Evolutionary conservation across 1,140 invertebrate genomes (phyloP).

Genomic region (Sinella curviseta): DNA sequence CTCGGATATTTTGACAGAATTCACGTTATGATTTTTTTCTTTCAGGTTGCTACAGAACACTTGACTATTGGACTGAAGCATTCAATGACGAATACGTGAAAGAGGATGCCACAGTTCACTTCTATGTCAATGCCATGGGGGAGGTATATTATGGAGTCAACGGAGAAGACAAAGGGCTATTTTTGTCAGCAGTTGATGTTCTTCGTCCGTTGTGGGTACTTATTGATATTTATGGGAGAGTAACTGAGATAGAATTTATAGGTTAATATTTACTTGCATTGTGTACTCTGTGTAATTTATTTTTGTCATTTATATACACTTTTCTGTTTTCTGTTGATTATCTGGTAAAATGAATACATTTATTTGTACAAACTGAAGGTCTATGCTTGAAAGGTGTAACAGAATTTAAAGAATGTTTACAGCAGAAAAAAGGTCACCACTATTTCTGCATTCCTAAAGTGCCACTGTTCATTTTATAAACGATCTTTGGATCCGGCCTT

Average conservation of each 20-base stretch:
- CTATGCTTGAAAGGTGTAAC: too few species aligned
- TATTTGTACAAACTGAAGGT: too few species aligned
- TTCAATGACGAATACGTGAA: constrained; percentile 83
- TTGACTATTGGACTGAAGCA: constrained; percentile 96
- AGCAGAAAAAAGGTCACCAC: too few species aligned
- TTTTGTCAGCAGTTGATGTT: constrained; percentile 87
- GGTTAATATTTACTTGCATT: constrained; percentile 48
- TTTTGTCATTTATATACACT: too few species aligned
- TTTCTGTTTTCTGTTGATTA: too few species aligned
- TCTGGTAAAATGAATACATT: too few species aligned
- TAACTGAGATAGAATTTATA: constrained; percentile 87
- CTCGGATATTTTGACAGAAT: background rate
- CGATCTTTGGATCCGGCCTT: too few species aligned
- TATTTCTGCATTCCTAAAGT: too few species aligned
- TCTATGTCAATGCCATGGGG: constrained; percentile 85
- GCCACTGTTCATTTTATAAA: too few species aligned
- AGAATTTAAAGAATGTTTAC: too few species aligned
- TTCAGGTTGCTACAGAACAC: constrained; percentile 89
- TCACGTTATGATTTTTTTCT: constrained; percentile 4
- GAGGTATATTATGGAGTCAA: constrained; percentile 94
- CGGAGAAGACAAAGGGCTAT: constrained; percentile 90
- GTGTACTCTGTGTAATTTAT: too few species aligned
- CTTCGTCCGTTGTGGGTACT: constrained; percentile 85
- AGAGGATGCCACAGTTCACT: constrained; percentile 82
- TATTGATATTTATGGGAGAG: constrained; percentile 96